Percentiles rank a stretch among this genome's conserved stretches.
phyloP scores from a whole-genome alignment of 2,888 invertebrate species.

The Strigamia maritima region DNA sequence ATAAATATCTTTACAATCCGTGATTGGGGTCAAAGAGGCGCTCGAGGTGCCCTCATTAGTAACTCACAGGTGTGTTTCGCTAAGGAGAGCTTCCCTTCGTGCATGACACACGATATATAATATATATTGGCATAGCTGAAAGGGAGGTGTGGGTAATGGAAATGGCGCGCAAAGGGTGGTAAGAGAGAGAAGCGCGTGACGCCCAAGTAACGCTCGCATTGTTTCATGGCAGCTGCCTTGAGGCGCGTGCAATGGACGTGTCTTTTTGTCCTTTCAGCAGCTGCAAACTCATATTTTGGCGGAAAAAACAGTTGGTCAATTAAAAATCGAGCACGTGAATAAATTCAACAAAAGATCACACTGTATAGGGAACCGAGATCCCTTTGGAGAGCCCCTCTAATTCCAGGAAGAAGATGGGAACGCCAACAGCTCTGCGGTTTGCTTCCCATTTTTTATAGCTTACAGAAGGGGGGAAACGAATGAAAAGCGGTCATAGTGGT shows the following conservation, averaged over 20 bases:
- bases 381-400: background rate
- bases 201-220: slow-evolving; percentile 23
- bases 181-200: slow-evolving; percentile 15
- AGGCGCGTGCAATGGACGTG: slow-evolving; percentile 22
- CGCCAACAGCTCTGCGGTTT: slow-evolving; percentile 32
- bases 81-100: slow-evolving; percentile 12
- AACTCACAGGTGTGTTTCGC: slow-evolving; percentile 24
- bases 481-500: slow-evolving; percentile 25
- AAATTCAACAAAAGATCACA: slow-evolving; percentile 20
- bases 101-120: background rate
- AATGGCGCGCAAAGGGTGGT: slow-evolving; percentile 18
- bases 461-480: slow-evolving; percentile 12
- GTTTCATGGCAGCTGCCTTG: slow-evolving; percentile 28
- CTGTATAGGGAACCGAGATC: background rate
- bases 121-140: background rate
- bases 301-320: slow-evolving; percentile 18
- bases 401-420: slow-evolving; percentile 25
- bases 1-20: slow-evolving; percentile 32
- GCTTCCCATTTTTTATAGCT: slow-evolving; percentile 22
- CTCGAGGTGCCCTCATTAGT: slow-evolving; percentile 25
- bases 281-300: slow-evolving; percentile 11
- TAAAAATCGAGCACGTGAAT: slow-evolving; percentile 18
- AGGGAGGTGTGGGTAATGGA: slow-evolving; percentile 21
- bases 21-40: slow-evolving; percentile 16
- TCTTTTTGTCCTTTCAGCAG: slow-evolving; percentile 14